Conservation (phyloP, 2,797 vertebrate genomes). For the Salarias fasciatus region DNA sequence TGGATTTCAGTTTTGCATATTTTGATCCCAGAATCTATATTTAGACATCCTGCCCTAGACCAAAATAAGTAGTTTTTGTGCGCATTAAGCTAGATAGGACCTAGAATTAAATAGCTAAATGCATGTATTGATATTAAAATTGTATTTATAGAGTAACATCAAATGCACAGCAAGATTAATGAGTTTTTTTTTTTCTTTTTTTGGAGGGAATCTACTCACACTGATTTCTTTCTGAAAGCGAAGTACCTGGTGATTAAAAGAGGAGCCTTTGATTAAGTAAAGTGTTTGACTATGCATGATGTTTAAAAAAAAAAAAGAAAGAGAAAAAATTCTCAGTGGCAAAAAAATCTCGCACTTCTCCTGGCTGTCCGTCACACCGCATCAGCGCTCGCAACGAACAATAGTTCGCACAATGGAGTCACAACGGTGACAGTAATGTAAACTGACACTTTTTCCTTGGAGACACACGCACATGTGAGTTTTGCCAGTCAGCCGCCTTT, state of each 20-base stretch:
- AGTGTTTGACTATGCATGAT: background rate
- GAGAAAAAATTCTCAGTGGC: background rate
- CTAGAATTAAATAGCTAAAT: no score
- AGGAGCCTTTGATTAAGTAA: background rate
- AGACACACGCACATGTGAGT: background rate
- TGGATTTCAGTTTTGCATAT: no score
- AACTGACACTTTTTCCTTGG: slow-evolving; percentile 12
- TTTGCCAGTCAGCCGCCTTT: slow-evolving; percentile 8
- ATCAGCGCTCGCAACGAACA: background rate
- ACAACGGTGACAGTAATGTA: background rate
- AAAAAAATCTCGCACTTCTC: background rate
- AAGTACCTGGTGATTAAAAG: background rate
- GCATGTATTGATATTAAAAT: no score
- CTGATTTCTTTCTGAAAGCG: no score
- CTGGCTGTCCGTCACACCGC: background rate
- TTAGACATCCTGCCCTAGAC: no score
- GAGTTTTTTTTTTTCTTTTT: no score
- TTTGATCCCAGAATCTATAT: no score
- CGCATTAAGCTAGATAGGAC: no score
- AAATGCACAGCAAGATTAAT: no score
- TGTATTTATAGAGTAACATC: no score
- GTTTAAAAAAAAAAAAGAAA: background rate
- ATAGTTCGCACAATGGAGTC: background rate
- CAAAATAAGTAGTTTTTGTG: no score
- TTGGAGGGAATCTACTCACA: no score